Evolutionary conservation across 2,113 vertebrate genomes (phyloP), one percentile per base, ranked within the genome.

Genomic region (Oxyura jamaicensis): DNA sequence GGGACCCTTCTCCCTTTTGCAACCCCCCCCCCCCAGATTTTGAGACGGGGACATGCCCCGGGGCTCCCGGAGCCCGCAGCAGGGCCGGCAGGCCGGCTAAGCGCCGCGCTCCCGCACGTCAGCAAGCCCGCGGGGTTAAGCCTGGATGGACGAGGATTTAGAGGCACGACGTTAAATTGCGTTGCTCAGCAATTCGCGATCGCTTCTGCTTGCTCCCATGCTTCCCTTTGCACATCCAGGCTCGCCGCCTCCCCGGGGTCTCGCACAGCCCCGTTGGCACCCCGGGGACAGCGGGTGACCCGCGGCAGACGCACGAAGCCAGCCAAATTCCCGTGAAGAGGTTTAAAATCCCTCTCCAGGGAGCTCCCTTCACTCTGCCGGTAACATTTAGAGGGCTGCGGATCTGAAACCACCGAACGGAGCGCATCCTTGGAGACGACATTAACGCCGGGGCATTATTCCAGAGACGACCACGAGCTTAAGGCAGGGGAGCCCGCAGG

Each of bases 331-430:
- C 79, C 90, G 86, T 75, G 68, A 89, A 93, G 58, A 78, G 77
- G 56, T 87, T 95, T 91, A 92, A 93, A 75, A 67, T 89, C 58
- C 60, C 91, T 92, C 86, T 76, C 28, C 80, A 79, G 82, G 83
- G 81, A 96, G 92, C 75, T 66, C 77, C 83, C 62, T 93, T 93
- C 77, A 55, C 39, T 92, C 74, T 1, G 2, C 31, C 76, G 62
- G 77, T 44, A 82, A 91, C 79, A 94, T 91, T 92, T 86, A 92
- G 82, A 90, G 72, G 92, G 76, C 72, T 94, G 79, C 50, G 91
- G 86, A 86, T 89, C 73, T 89, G 86, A 95, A 95, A 94, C 56
- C 86, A 92, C 88, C 52, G 86, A 92, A 71, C 86, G 91, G 95
- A 97, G 92, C 94, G 87, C 0, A 0, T 81, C 94, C 71, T 91